phyloP scores from a whole-genome alignment of 2,113 vertebrate species.

The Sorex fumeus region DNA sequence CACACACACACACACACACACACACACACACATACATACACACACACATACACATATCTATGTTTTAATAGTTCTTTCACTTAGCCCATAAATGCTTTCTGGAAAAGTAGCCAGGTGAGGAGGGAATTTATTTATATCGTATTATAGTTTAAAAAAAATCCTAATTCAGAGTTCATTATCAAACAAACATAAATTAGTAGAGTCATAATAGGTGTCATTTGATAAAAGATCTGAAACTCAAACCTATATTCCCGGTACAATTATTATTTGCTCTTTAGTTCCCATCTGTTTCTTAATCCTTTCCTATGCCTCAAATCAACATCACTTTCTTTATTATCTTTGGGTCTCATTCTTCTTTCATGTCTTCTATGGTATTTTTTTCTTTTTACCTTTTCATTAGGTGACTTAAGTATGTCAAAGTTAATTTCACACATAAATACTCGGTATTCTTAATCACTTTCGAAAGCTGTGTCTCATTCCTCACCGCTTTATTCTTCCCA shows the following conservation, averaged over 20 bases:
- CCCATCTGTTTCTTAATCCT: not conserved
- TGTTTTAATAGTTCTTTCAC: conserved; percentile 43
- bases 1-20: not conserved
- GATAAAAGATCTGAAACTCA: conserved; percentile 28
- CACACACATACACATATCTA: not conserved
- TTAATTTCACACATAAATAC: not conserved
- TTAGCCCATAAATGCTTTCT: conserved; percentile 23
- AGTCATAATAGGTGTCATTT: conserved; percentile 36
- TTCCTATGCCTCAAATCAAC: not conserved
- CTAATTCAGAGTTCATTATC: conserved; percentile 52
- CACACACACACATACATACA: not conserved
- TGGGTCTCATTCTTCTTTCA: not conserved
- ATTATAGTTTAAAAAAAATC: not conserved
- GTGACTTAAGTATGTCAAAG: not conserved
- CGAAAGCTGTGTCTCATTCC: not conserved
- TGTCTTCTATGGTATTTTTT: not conserved
- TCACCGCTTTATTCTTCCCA: not conserved
- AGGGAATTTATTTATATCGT: conserved; percentile 15
- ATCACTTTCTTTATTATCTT: not conserved
- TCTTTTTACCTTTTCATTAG: not conserved
- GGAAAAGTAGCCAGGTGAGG: not conserved
- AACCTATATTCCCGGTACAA: not conserved
- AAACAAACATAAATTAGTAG: conserved; percentile 52
- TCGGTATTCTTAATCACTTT: not conserved
- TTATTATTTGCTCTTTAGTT: not conserved